Evolutionary conservation across 92 coral and sea anemone species (phyloP).

Genomic region (Epizoanthus ramosus): DNA sequence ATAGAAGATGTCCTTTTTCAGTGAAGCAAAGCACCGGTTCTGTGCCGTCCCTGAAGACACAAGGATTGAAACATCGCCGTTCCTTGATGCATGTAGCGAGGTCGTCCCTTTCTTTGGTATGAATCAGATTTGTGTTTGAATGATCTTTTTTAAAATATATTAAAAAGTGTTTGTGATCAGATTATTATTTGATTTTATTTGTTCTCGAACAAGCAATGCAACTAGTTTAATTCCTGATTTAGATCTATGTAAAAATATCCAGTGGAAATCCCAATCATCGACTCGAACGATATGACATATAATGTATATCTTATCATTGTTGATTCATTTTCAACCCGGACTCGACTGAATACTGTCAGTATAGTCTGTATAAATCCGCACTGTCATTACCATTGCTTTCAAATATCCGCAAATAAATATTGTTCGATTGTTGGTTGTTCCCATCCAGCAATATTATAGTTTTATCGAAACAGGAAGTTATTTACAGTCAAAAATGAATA

Average conservation of each 20-base stretch:
- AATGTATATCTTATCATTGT: no score
- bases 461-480: no score
- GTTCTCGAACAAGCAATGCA: conserved; percentile 11
- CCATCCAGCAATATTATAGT: no score
- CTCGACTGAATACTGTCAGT: no score
- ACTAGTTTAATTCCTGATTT: background rate
- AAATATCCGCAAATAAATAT: no score
- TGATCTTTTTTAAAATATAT: background rate
- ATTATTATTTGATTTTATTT: background rate
- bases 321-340: no score
- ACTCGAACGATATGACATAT: no score
- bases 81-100: conserved; percentile 88
- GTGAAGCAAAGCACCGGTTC: conserved; percentile 82
- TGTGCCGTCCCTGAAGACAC: conserved; percentile 78
- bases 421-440: no score
- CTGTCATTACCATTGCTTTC: no score
- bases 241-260: background rate
- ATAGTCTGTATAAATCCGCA: no score
- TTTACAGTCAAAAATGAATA: no score
- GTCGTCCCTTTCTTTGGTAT: conserved; percentile 98
- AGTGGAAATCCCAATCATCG: background rate
- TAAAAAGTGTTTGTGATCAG: background rate
- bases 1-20: conserved; percentile 79
- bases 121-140: conserved; percentile 8
- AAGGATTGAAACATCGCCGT: conserved; percentile 83